These are phyloP conservation scores for Bolborhynchus lineola DNA, from an alignment of 2,113 vertebrate species.

Conservation along the genomic window DNA sequence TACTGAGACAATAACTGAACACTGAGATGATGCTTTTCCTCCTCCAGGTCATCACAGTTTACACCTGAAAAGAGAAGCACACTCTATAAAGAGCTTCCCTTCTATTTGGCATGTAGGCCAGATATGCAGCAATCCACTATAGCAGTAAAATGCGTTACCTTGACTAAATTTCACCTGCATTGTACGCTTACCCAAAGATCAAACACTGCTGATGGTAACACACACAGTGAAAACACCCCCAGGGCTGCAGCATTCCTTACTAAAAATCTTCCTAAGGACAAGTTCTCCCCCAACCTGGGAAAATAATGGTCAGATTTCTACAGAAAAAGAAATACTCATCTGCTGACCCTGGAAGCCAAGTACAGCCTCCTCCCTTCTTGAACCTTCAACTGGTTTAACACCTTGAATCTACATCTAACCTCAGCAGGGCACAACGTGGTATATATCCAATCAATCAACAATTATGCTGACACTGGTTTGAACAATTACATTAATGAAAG, in stretches of 20 bases:
- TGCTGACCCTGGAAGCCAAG: neutral
- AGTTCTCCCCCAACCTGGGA: neutral
- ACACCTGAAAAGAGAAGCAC: neutral
- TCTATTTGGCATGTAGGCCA: neutral
- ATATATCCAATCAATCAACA: neutral
- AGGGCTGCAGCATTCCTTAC: neutral
- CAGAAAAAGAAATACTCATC: neutral
- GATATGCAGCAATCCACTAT: neutral
- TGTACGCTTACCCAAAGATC: neutral
- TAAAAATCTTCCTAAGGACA: neutral
- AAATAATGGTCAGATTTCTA: neutral
- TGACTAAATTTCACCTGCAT: neutral
- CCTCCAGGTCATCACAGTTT: neutral
- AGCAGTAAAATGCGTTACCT: neutral
- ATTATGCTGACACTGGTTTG: neutral
- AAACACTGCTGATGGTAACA: neutral
- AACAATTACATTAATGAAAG: neutral
- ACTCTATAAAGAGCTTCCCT: neutral
- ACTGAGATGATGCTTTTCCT: neutral
- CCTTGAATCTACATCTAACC: neutral
- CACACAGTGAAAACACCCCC: neutral
- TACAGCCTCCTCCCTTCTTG: neutral
- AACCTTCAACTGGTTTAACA: neutral
- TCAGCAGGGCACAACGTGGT: neutral
- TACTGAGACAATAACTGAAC: neutral